These are phyloP conservation scores for Trichosurus vulpecula DNA, from an alignment of 2,797 vertebrate genomes.

Conservation along the genomic window DNA sequence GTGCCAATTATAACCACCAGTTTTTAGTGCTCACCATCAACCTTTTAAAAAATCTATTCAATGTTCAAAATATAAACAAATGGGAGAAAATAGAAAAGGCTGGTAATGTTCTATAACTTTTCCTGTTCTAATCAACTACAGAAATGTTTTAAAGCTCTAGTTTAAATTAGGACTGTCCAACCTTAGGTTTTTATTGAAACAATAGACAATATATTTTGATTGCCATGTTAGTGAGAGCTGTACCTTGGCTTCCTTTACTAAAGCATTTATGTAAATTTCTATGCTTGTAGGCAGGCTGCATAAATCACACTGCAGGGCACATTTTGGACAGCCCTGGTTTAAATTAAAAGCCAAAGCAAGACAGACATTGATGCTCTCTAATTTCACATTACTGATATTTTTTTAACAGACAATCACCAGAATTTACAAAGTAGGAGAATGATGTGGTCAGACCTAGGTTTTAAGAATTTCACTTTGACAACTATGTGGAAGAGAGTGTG, in stretches of 20 bases:
- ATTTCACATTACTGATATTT: neutral
- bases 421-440: neutral
- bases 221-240: no score
- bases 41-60: neutral
- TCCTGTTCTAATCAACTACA: neutral
- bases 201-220: no score
- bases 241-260: no score
- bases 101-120: neutral
- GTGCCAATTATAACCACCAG: neutral
- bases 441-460: neutral
- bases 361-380: neutral
- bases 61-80: neutral
- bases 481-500: neutral
- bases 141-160: neutral
- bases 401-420: neutral
- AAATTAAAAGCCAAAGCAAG: neutral
- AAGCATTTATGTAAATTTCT: no score
- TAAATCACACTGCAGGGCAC: no score
- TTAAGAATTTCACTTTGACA: neutral
- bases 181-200: no score
- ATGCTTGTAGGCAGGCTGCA: no score
- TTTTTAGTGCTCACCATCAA: neutral
- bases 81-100: neutral
- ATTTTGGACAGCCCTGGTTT: no score
- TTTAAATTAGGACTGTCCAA: no score